phyloP scores from a whole-genome alignment of 1,140 invertebrate genomes.

The Nilaparvata lugens region DNA sequence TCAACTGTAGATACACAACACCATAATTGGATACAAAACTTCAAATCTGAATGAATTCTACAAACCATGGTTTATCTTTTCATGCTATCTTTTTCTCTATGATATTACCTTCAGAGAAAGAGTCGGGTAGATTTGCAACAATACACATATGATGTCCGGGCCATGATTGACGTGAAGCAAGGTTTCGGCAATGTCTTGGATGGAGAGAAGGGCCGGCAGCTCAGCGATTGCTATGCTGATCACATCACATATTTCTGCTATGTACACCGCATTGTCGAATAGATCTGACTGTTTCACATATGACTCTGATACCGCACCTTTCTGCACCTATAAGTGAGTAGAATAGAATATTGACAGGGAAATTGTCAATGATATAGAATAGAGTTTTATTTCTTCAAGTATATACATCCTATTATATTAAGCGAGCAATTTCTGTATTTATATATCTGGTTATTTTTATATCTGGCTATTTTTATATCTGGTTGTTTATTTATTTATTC shows the following conservation, averaged over 20 bases:
- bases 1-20: no score
- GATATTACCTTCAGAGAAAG: conserved; percentile 70
- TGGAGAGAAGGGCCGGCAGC: conserved; percentile 76
- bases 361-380: not conserved
- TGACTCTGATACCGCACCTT: conserved; percentile 48
- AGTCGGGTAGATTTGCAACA: conserved; percentile 87
- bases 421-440: no score
- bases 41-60: conserved; percentile 85
- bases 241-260: conserved; percentile 92
- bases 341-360: no score
- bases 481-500: no score
- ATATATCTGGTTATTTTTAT: no score
- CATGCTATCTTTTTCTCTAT: conserved; percentile 36
- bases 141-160: conserved; percentile 79
- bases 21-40: conserved; percentile 78
- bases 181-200: conserved; percentile 75
- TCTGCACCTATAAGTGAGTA: conserved; percentile 24
- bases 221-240: conserved; percentile 89
- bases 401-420: no score
- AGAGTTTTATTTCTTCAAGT: not conserved
- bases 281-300: conserved; percentile 79
- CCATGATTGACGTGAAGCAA: conserved; percentile 86
- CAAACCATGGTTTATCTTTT: conserved; percentile 92
- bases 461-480: no score
- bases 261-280: conserved; percentile 90